Evolutionary conservation across 2,888 invertebrate species (phyloP), one percentile per base, ranked within the genome.

Genomic region (Heliconius ismenius): DNA sequence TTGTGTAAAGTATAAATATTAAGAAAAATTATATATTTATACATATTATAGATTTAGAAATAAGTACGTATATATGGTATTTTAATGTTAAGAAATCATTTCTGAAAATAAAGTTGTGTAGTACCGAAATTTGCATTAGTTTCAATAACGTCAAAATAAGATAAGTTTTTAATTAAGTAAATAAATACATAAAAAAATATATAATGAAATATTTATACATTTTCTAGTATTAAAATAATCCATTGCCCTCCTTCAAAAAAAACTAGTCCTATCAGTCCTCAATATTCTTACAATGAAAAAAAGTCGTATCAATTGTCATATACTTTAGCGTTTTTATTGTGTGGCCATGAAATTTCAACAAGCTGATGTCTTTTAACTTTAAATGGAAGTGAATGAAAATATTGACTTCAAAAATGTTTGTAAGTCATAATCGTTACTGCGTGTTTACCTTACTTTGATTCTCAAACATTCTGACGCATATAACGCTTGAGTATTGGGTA

Each of bases 381-480:
- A 70, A 77, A 80, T 80, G 81, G 79, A 78, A 79, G 77, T 76
- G 36, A 79, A 78, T 68, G 79, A 80, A 80, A 82, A 82, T 81
- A 81, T 82, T 79, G 75, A 80, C 80, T 74, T 73, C 72, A 64
- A 80, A 78, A 83, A 81, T 80, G 76, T 76, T 72, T 73, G 65
- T 82, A 78, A 70, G 79, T 78, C 76, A 62, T 72, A 67, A 58
- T 43, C 54, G 73, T 79, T 75, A 76, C 79, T 72, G 70, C n/a
- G 24, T 70, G 58, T 70, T 70, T 70, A 58, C 67, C 24, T 65
- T 39, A 39, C 39, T 70, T 76, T 78, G 26, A 74, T 73, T 77
- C 77, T 74, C 64, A 64, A 74, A 65, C 39, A n/a, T 36, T 80
- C 76, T 88, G 88, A 89, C 87, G 88, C 81, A 87, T 58, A 76